Percentiles rank a stretch among this genome's conserved stretches.
Conservation (phyloP, 2,888 invertebrate species). For the Hydriomena furcata region DNA sequence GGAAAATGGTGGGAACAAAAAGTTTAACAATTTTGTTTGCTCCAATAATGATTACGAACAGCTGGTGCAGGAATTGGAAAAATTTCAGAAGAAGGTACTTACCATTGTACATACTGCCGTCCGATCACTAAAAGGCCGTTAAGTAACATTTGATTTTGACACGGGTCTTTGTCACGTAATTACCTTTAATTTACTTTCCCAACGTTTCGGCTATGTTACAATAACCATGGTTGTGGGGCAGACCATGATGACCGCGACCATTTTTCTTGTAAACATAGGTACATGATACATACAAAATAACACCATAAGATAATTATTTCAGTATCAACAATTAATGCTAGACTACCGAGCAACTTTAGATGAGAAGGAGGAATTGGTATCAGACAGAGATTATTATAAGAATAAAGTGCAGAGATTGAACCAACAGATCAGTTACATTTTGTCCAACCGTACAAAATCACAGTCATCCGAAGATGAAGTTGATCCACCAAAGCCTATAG, state of each 20-base stretch:
- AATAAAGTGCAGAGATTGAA: conserved; percentile 92
- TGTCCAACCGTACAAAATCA: conserved; percentile 73
- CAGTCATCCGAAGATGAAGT: conserved; percentile 56
- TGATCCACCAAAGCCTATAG: conserved; percentile 72
- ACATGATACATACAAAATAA: too few relatives aligned
- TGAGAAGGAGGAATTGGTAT: conserved; percentile 92
- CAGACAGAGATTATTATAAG: conserved; percentile 92
- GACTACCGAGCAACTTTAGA: conserved; percentile 91
- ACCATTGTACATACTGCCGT: too few relatives aligned
- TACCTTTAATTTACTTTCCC: too few relatives aligned
- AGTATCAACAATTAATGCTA: conserved; percentile 89
- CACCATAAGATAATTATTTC: too few relatives aligned
- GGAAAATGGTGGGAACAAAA: conserved; percentile 45
- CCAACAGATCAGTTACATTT: conserved; percentile 88
- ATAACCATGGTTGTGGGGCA: too few relatives aligned
- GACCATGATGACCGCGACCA: too few relatives aligned
- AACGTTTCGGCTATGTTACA: too few relatives aligned
- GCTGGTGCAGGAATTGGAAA: conserved; percentile 87
- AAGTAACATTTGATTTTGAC: too few relatives aligned
- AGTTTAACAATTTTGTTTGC: conserved; percentile 40
- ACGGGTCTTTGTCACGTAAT: too few relatives aligned
- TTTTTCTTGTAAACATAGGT: too few relatives aligned
- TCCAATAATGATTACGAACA: conserved; percentile 84
- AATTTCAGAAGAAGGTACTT: conserved; percentile 84
- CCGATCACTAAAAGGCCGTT: too few relatives aligned